Base-by-base conservation (phyloP, 2,888 invertebrate genomes). In the Ypsolopha sequella region DNA sequence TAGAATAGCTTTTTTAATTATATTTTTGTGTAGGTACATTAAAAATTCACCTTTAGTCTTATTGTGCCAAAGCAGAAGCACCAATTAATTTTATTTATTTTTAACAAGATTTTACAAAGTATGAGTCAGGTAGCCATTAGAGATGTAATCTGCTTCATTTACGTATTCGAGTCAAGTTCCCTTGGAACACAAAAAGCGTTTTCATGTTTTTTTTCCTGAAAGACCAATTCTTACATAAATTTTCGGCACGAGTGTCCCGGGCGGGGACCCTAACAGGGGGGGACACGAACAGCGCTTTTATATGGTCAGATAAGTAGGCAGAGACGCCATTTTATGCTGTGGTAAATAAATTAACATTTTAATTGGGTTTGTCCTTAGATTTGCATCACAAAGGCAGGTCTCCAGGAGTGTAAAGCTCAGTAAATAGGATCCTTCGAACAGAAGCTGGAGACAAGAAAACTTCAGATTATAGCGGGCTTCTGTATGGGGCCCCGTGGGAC, bases 331-430 rank as follows among this genome's bases (percentile, higher is more conserved):
- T 70, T 67, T 60, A 61, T 64, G 64, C 63, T 52, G 56, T 60
- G 64, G 62, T 69, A 75, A 75, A 75, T 72, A 71, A 76, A 82
- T 82, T 82, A 78, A 68, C 81, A 82, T 82, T 76, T 78, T 76
- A 81, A 82, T 80, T 73, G 75, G 80, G 74, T 74, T 70, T 66
- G 65, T 64, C 68, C 68, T 66, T 60, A 61, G 62, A 80, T 82
- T 80, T 75, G 70, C 81, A 82, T 82, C 53, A 80, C 79, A 80
- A 82, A 80, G 75, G n/a, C 46, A 34, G 34, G 10, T 9, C 8
- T 9, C 14, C 8, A 11, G 6, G 43, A 24, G 11, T 13, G 43
- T 43, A 14, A 43, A 43, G 14, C 13, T 14, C 43, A 14, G 11
- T 43, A 14, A 43, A 43, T 43, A 43, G 6, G 14, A 24, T 14